Percentiles rank a stretch among this genome's conserved stretches.
These are phyloP conservation scores for Macrotrachela quadricornifera DNA, from an alignment of 1,140 invertebrate genomes.

Conservation along the genomic window DNA sequence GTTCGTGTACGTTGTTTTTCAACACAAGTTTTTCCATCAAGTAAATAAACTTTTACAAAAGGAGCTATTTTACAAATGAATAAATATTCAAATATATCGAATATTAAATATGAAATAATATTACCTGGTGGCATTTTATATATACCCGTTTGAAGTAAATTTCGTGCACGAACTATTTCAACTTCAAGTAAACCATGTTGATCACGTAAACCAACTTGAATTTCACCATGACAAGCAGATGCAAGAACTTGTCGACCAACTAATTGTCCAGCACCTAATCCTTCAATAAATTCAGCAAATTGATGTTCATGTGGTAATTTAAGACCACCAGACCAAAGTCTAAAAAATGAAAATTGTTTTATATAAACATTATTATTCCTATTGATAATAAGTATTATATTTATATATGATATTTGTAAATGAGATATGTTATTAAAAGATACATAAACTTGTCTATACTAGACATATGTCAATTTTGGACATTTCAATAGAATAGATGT, in stretches of 20 bases:
- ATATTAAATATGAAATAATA: background rate
- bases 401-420: too few relatives aligned
- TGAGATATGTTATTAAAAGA: too few relatives aligned
- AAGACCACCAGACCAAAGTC: slow-evolving; percentile 3
- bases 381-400: background rate
- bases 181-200: slow-evolving; percentile 72
- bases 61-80: slow-evolving; percentile 47
- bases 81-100: background rate
- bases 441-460: too few relatives aligned
- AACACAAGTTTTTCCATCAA: slow-evolving; percentile 64
- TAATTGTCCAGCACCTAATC: slow-evolving; percentile 79
- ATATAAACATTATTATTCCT: too few relatives aligned
- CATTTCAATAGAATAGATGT: too few relatives aligned
- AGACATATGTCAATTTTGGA: too few relatives aligned
- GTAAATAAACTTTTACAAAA: slow-evolving; percentile 94
- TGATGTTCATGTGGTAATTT: slow-evolving; percentile 21
- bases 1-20: slow-evolving; percentile 84
- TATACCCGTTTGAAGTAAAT: slow-evolving; percentile 33
- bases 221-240: slow-evolving; percentile 80
- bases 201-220: slow-evolving; percentile 76
- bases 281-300: slow-evolving; percentile 62
- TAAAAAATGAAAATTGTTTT: background rate
- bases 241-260: slow-evolving; percentile 90
- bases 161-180: slow-evolving; percentile 80
- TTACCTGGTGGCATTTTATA: background rate